A percentile compares a stretch with the other conserved stretches of the same genome.
These are phyloP conservation scores for Amphiura filiformis DNA, from an alignment of 35 echinoderm and acorn worm genomes.

Conservation along the genomic window DNA sequence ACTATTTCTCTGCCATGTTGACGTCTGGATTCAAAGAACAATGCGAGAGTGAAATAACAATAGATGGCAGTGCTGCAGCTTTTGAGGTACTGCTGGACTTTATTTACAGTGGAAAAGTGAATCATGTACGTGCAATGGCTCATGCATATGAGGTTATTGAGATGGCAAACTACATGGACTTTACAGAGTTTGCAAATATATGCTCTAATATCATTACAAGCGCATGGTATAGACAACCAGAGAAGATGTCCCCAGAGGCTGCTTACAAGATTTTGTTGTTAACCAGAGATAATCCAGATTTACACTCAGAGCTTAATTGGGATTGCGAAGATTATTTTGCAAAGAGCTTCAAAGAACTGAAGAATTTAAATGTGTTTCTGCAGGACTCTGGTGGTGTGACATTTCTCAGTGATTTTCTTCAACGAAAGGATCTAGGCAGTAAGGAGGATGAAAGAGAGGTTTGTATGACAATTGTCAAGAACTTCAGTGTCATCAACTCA, in stretches of 20 bases:
- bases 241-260: not conserved
- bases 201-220: not conserved
- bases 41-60: not conserved
- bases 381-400: not conserved
- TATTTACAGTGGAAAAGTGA: not conserved
- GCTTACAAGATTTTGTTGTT: not conserved
- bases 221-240: not conserved
- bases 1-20: not conserved
- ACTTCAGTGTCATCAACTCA: too few relatives aligned
- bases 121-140: not conserved
- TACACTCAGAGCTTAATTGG: not conserved
- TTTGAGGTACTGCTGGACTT: not conserved
- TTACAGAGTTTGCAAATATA: not conserved
- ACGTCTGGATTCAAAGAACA: not conserved
- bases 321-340: not conserved
- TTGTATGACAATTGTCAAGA: too few relatives aligned
- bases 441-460: not conserved
- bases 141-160: not conserved
- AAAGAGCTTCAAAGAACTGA: not conserved
- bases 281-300: not conserved
- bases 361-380: not conserved
- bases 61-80: not conserved
- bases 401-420: not conserved
- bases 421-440: not conserved
- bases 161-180: not conserved